These are phyloP conservation scores for Melanotaenia duboulayi DNA, from an alignment of 2,113 vertebrate species.

Conservation along the genomic window DNA sequence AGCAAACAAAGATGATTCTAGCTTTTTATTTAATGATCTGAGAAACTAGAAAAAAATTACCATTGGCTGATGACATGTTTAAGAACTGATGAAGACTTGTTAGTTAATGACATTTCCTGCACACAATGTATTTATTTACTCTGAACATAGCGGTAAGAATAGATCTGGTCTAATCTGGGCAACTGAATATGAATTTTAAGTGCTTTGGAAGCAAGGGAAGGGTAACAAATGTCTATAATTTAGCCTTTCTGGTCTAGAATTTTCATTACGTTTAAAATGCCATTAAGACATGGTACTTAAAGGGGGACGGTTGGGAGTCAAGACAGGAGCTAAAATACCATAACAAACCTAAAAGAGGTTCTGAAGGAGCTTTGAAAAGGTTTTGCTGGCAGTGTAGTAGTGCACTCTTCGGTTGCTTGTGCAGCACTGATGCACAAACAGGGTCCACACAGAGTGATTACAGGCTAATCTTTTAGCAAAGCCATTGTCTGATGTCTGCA, in stretches of 20 bases:
- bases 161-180: not conserved
- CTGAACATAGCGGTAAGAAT: not conserved
- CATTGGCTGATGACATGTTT: conserved; percentile 1
- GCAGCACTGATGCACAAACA: not conserved
- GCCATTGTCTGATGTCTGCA: not conserved
- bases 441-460: not conserved
- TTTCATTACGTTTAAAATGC: not conserved
- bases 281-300: not conserved
- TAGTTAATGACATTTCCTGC: not conserved
- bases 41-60: not conserved
- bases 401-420: not conserved
- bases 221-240: not conserved
- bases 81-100: no score
- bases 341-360: not conserved
- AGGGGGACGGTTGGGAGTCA: not conserved
- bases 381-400: not conserved
- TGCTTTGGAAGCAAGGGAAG: not conserved
- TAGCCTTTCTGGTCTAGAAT: not conserved
- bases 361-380: not conserved
- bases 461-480: not conserved
- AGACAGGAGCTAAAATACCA: not conserved
- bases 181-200: conserved; percentile 6
- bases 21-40: not conserved
- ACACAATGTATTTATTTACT: not conserved
- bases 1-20: not conserved